These are phyloP conservation scores for Pomacea maculata DNA, from an alignment of 1,140 invertebrate species.

Conservation along the genomic window DNA sequence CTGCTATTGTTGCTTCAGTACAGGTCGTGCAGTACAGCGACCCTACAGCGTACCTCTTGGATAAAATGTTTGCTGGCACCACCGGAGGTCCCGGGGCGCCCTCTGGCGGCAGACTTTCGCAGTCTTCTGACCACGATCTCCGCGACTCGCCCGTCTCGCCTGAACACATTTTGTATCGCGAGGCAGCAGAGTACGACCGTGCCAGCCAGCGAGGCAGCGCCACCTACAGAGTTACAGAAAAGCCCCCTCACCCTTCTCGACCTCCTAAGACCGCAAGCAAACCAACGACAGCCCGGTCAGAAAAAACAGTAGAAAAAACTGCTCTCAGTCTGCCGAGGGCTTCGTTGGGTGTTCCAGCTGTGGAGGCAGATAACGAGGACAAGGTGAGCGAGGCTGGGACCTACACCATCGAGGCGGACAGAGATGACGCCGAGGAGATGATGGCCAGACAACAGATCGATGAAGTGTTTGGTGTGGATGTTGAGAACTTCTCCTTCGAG, in stretches of 20 bases:
- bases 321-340: not conserved
- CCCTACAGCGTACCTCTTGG: slow-evolving; percentile 49
- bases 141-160: slow-evolving; percentile 35
- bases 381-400: slow-evolving; percentile 85
- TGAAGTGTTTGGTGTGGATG: slow-evolving; percentile 74
- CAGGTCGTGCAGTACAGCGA: slow-evolving; percentile 28
- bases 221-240: slow-evolving; percentile 1
- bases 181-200: slow-evolving; percentile 47
- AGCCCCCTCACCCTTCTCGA: not conserved
- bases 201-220: slow-evolving; percentile 15
- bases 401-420: slow-evolving; percentile 77
- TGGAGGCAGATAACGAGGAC: slow-evolving; percentile 64
- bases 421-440: slow-evolving; percentile 84
- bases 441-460: slow-evolving; percentile 88
- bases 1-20: slow-evolving; percentile 24
- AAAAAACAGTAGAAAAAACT: not conserved
- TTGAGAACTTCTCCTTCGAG: slow-evolving; percentile 19
- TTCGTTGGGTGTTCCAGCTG: not conserved
- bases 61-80: slow-evolving; percentile 52
- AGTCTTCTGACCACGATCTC: slow-evolving; percentile 9
- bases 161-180: slow-evolving; percentile 49
- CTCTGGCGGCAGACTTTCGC: not conserved
- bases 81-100: not conserved
- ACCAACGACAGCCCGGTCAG: not conserved
- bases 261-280: not conserved